Evolutionary conservation across 35 echinoderm and acorn worm genomes (phyloP).

Genomic region (Anneissia japonica): DNA sequence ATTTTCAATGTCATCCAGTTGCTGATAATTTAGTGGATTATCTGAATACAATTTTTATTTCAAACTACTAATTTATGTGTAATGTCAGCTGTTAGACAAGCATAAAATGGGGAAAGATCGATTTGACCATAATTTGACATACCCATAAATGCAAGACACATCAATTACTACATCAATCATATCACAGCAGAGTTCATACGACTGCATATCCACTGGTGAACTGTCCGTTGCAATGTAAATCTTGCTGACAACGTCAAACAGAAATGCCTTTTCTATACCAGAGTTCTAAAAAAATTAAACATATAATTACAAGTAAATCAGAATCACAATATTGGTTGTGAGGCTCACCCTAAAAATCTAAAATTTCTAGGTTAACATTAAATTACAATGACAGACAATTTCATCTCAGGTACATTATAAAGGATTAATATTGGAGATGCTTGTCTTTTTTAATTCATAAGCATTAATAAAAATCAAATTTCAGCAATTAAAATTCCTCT

Average conservation of each 20-base stretch:
- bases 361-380: neutral
- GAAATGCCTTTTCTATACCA: conserved; percentile 94
- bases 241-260: conserved; percentile 98
- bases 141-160: conserved; percentile 99
- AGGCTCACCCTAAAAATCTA: too few species aligned
- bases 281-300: conserved; percentile 63
- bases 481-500: too few species aligned
- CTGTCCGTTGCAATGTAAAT: conserved; percentile 99
- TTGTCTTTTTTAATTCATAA: neutral
- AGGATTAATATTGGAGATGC: neutral
- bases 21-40: too few species aligned
- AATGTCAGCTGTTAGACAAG: too few species aligned
- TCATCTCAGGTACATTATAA: neutral
- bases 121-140: too few species aligned
- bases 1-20: too few species aligned
- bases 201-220: conserved; percentile 99
- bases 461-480: neutral
- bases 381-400: neutral
- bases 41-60: too few species aligned
- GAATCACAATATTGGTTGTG: too few species aligned
- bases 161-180: conserved; percentile 99
- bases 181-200: conserved; percentile 97
- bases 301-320: too few species aligned
- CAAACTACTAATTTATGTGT: too few species aligned
- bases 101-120: too few species aligned